These are phyloP conservation scores for Melanotaenia nigrans DNA, from an alignment of 2,797 vertebrate species.

Conservation along the genomic window DNA sequence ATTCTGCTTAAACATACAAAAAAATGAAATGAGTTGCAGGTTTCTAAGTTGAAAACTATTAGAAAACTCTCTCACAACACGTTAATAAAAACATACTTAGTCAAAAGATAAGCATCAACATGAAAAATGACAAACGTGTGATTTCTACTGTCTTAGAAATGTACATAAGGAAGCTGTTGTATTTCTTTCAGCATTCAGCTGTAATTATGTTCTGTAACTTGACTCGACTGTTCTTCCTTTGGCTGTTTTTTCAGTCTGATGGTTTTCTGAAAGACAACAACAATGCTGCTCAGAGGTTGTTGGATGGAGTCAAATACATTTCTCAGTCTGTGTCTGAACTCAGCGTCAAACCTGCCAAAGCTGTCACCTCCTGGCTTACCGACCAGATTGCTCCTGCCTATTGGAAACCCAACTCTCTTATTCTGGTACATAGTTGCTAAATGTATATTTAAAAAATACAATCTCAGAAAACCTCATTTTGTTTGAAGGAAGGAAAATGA, in stretches of 20 bases:
- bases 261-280: conserved; percentile 99
- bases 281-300: conserved; percentile 96
- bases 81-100: neutral
- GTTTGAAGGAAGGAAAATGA: neutral
- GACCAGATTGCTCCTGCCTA: conserved; percentile 98
- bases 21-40: neutral
- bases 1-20: conserved; percentile 25
- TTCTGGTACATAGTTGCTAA: conserved; percentile 78
- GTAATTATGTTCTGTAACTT: neutral
- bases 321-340: conserved; percentile 98
- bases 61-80: neutral
- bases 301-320: conserved; percentile 98
- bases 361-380: conserved; percentile 96
- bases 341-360: conserved; percentile 96
- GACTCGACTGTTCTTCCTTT: conserved; percentile 3
- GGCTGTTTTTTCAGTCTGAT: conserved; percentile 83
- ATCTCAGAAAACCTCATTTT: neutral
- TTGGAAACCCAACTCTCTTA: conserved; percentile 97
- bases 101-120: neutral
- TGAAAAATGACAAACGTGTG: neutral
- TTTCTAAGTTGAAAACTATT: neutral
- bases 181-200: neutral
- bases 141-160: neutral
- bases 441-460: neutral
- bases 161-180: neutral